A percentile compares a stretch with the other conserved stretches of the same genome.
Conservation (phyloP, 1,140 invertebrate species). For the Zaprionus ornatus region DNA sequence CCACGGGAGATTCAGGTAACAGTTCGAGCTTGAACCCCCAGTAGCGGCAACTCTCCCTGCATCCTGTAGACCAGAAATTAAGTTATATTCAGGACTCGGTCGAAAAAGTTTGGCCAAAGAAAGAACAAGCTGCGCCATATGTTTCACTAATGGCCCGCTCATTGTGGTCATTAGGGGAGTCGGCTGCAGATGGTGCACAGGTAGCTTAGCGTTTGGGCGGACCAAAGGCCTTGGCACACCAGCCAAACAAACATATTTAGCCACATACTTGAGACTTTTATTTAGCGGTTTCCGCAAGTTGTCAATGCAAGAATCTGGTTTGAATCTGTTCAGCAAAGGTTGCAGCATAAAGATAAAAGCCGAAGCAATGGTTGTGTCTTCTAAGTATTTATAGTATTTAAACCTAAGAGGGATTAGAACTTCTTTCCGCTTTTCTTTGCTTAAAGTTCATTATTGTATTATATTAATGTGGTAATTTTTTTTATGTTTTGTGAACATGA, state of each 20-base stretch:
- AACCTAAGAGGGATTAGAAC: too few relatives aligned
- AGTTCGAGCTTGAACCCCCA: conserved; percentile 61
- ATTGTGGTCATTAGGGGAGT: conserved; percentile 73
- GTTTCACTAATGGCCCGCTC: conserved; percentile 81
- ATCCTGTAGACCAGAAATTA: conserved; percentile 66
- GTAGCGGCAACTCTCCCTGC: background rate
- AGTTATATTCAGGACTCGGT: conserved; percentile 63
- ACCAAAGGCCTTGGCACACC: background rate
- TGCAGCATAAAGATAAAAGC: too few relatives aligned
- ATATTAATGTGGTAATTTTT: too few relatives aligned
- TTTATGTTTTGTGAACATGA: too few relatives aligned
- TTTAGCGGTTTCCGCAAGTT: background rate
- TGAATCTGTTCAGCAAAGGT: background rate
- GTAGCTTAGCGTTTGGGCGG: background rate
- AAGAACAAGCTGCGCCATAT: conserved; percentile 59
- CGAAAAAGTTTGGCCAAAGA: conserved; percentile 64
- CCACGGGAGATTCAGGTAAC: conserved; percentile 60
- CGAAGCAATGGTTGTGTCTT: too few relatives aligned
- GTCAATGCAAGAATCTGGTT: background rate
- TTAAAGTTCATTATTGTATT: too few relatives aligned
- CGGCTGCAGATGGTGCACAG: conserved; percentile 52
- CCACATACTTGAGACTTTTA: background rate
- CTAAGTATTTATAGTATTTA: too few relatives aligned
- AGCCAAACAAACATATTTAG: conserved; percentile 7
- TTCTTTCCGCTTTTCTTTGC: too few relatives aligned